Conservation (phyloP, 2,113 vertebrate species). For the Xiphophorus hellerii region DNA sequence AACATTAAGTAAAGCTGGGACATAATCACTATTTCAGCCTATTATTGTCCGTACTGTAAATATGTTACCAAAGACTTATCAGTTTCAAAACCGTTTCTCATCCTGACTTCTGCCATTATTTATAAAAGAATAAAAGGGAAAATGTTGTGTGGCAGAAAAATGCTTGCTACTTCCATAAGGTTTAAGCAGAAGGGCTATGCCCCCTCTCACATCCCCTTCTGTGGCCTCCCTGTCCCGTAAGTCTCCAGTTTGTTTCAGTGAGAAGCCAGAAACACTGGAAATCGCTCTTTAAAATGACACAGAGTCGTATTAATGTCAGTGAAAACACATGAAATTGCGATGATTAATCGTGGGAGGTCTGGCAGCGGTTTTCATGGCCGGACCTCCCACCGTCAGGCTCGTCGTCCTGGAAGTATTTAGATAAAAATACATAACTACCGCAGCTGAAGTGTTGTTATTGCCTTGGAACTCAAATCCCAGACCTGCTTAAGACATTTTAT, state of each 20-base stretch:
- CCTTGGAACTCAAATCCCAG: slow-evolving; percentile 16
- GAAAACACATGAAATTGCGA: slow-evolving; percentile 11
- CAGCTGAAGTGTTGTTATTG: slow-evolving; percentile 10
- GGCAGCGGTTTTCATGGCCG: neutral
- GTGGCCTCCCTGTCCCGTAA: no score
- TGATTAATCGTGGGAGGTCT: neutral
- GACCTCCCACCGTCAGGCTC: neutral
- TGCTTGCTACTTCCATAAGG: no score
- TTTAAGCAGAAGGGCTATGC: no score
- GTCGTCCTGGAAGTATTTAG: neutral
- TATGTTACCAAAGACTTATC: no score
- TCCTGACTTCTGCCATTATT: no score
- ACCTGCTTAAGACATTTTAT: neutral
- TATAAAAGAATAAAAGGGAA: no score
- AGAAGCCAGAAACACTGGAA: neutral
- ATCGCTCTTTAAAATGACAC: neutral
- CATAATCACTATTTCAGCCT: no score
- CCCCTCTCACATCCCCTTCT: no score
- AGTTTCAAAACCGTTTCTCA: no score
- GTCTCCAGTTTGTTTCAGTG: neutral
- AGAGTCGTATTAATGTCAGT: neutral
- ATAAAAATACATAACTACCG: neutral
- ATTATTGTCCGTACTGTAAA: no score
- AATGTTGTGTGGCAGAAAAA: no score
- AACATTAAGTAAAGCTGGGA: no score